Evolutionary conservation across 1,140 invertebrate species (phyloP), one percentile per base, ranked within the genome.

Genomic region (Drosophila parvula): DNA sequence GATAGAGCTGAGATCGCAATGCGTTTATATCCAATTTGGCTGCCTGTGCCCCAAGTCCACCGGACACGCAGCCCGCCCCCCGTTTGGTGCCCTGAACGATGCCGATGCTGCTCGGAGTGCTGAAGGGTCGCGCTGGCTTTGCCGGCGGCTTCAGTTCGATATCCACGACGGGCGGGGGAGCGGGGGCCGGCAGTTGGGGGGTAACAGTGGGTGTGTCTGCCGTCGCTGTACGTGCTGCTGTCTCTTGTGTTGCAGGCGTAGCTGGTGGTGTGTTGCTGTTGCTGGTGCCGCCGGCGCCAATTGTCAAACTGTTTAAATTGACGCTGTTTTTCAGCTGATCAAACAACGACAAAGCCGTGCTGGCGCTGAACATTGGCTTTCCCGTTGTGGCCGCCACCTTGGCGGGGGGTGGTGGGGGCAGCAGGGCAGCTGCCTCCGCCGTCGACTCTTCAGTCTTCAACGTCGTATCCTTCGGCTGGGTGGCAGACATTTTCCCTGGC

Each of bases 301-400:
- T 61, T 78, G 84, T 80, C 51, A 74, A 81, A 77, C 81, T 85
- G 60, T 79, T 86, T 79, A 76, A 73, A 77, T 91, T 89, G 68
- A 80, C 76, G 78, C 90, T 81, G 75, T 90, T 91, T 81, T 91
- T 91, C 65, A 91, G 81, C 79, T 91, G 90, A 90, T 91, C 90
- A 85, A 91, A 91, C 78, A 91, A 74, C 57, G 81, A 91, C 79
- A 90, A 78, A 62, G 86, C 73, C 68, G 65, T 56, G 51, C 47
- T 76, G 27, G 83, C 70, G 51, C 68, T 81, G 84, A 71, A 73
- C 79, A 69, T 75, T 64, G 78, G 79, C 67, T 61, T 56, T 59
- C 64, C 11, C 59, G 58, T 14, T 51, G 47, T 5, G 47, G 43
- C 36, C 70, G 41, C 18, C 62, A 44, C 41, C 63, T 44, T 41